Conservation (phyloP, 2,113 vertebrate species). For the Pterophyllum scalare region DNA sequence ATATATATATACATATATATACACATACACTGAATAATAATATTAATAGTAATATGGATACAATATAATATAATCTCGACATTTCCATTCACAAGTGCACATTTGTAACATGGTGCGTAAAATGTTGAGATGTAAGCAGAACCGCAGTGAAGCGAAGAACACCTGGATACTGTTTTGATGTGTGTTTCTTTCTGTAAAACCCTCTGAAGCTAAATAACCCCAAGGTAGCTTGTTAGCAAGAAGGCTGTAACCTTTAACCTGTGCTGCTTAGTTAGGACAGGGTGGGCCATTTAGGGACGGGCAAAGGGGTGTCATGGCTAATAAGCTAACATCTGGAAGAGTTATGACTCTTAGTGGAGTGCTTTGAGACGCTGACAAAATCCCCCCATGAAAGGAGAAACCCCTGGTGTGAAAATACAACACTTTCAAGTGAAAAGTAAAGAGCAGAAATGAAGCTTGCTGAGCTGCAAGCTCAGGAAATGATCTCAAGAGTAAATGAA, state of each 20-base stretch:
- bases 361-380: conserved; percentile 68
- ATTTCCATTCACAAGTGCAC: background rate
- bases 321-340: conserved; percentile 81
- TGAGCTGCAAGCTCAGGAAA: conserved; percentile 56
- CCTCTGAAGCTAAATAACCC: conserved; percentile 67
- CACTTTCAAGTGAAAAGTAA: conserved; percentile 66
- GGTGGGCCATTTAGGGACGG: conserved; percentile 68
- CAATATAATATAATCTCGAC: background rate
- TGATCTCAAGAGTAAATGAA: conserved; percentile 71
- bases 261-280: conserved; percentile 71
- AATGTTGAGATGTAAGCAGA: background rate
- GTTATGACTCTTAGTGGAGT: conserved; percentile 72
- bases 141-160: conserved; percentile 34
- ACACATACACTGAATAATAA: too few relatives aligned
- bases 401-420: conserved; percentile 63
- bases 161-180: conserved; percentile 71
- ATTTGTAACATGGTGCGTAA: background rate
- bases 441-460: conserved; percentile 34
- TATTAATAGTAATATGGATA: background rate
- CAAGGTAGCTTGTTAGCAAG: conserved; percentile 68
- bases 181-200: conserved; percentile 35
- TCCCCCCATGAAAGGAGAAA: conserved; percentile 69
- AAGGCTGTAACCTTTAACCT: conserved; percentile 73
- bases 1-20: too few relatives aligned
- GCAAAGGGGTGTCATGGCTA: conserved; percentile 71